phyloP scores from a whole-genome alignment of 2,888 invertebrate species.

The Trissonchulus sp. region DNA sequence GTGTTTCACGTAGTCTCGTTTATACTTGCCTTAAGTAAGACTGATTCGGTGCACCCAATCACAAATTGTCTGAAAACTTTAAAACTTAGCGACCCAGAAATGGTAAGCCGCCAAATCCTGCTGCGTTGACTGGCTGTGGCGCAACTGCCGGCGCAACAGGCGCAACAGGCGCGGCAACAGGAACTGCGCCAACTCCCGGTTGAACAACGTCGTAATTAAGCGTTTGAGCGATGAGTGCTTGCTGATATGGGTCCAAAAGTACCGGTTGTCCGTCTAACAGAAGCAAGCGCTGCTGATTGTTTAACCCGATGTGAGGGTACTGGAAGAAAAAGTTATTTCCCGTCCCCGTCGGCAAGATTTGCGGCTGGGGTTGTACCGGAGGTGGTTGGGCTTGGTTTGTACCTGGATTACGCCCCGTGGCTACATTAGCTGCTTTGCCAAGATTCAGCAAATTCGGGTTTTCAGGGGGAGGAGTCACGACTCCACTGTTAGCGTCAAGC shows the following conservation, averaged over 20 bases:
- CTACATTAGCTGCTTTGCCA: not conserved
- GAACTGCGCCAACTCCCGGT: not conserved
- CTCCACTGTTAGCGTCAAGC: not conserved
- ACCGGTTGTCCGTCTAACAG: not conserved
- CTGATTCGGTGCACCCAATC: no score
- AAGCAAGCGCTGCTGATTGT: not conserved
- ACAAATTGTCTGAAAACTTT: no score
- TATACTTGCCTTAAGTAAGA: no score
- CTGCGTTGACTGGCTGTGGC: not conserved
- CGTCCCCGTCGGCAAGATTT: no score
- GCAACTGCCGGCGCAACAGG: conserved; percentile 11
- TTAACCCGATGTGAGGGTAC: not conserved
- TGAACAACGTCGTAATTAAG: not conserved
- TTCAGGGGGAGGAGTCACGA: not conserved
- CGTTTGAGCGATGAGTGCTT: not conserved
- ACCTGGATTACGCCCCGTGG: no score
- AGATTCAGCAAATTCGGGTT: not conserved
- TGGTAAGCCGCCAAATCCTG: no score
- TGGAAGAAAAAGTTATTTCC: not conserved
- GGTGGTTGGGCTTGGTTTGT: no score
- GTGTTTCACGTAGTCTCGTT: no score
- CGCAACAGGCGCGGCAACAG: conserved; percentile 17
- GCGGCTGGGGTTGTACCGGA: no score
- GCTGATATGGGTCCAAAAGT: not conserved
- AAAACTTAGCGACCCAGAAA: no score